Evolutionary conservation across 2,888 invertebrate species (phyloP), one percentile per base, ranked within the genome.

Genomic region (Pyrocoelia pectoralis): DNA sequence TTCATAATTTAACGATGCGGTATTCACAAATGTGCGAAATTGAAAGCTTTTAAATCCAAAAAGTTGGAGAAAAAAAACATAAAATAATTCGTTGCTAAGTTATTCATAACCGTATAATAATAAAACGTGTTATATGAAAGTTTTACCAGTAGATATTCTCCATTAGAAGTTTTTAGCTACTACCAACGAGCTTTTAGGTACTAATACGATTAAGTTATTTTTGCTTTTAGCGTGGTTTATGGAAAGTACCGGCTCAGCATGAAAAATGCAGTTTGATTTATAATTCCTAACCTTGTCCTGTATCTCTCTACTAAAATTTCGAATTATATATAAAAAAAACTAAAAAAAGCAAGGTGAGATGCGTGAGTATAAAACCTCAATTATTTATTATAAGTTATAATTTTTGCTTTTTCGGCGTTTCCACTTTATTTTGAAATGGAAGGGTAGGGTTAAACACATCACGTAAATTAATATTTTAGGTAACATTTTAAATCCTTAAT

Each of bases 131-230:
- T 60, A 60, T 55, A 60, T 48, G 60, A 64, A 60, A 64, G 64
- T 60, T 63, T 58, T 55, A n/a, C 64, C 49, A 13, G 60, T 64
- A 64, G 59, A 64, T 60, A 59, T 52, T 55, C 41, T 43, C 64
- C 64, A 64, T 64, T 64, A 64, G 59, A 64, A 64, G 56, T 64
- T 64, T 64, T 64, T 64, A 64, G 56, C 64, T 52, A 51, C 53
- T 56, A 60, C 60, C 55, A 63, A 51, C 55, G 57, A 46, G 64
- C 64, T 60, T 64, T 64, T 64, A 60, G 59, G 56, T 55, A 52
- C 59, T 64, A 64, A 64, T 64, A 60, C 64, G 64, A 64, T 64
- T 64, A 64, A 59, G 64, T 64, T 64, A 64, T 64, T 64, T 64
- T 64, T 64, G 64, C 64, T 64, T 64, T 64, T 60, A 64, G 64